Evolutionary conservation across 2,113 vertebrate species (phyloP).

Genomic region (Gasterosteus aculeatus): DNA sequence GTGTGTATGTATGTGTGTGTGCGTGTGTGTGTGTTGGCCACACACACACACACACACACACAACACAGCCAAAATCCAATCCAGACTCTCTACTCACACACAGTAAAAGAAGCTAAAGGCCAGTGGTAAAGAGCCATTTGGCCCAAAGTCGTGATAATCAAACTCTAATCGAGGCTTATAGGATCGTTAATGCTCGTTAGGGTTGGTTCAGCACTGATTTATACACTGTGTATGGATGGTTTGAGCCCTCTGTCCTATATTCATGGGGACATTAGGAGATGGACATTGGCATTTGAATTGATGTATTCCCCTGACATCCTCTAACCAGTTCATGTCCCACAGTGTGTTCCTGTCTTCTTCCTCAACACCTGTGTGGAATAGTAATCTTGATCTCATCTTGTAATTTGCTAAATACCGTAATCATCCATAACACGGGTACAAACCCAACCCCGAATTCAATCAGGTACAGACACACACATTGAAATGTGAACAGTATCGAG

Average conservation of each 20-base stretch:
- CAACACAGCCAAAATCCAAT: too few species aligned
- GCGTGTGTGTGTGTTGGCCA: too few species aligned
- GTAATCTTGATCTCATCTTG: conserved; percentile 50
- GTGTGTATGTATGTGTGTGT: too few species aligned
- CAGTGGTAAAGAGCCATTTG: conserved; percentile 53
- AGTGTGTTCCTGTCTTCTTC: not conserved
- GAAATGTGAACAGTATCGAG: conserved; percentile 4
- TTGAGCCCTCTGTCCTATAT: conserved; percentile 55
- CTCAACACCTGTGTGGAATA: conserved; percentile 54
- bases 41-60: too few species aligned
- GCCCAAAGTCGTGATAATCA: conserved; percentile 56
- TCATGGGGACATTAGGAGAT: conserved; percentile 58
- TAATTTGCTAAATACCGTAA: conserved; percentile 69
- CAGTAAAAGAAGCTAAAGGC: conserved; percentile 15
- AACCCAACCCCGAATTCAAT: not conserved
- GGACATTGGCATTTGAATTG: conserved; percentile 59
- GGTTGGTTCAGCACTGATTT: conserved; percentile 66
- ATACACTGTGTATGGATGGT: conserved; percentile 62
- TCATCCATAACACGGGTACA: conserved; percentile 32
- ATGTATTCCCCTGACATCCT: conserved; percentile 48
- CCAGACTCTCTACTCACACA: too few species aligned
- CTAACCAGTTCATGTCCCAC: conserved; percentile 8
- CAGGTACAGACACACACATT: not conserved
- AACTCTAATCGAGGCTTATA: conserved; percentile 62
- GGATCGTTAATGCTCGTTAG: conserved; percentile 54